Base-by-base conservation (phyloP, 2,113 vertebrate genomes). In the Myiagra hebetior region DNA sequence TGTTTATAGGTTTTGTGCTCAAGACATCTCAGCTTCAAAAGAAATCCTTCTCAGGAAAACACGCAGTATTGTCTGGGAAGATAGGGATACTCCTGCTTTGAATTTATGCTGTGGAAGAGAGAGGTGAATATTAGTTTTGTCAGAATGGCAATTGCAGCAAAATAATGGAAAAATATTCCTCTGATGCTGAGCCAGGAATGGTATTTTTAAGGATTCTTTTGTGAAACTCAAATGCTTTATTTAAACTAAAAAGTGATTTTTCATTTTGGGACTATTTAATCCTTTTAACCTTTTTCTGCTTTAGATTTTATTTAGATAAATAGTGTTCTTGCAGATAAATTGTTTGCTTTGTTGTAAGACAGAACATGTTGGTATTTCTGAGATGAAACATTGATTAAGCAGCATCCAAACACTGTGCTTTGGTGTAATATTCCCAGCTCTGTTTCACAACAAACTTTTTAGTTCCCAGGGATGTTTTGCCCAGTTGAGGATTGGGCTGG, bases 21-120 rank as follows among this genome's bases (percentile, higher is more conserved):
- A 68, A 89, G 83, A 93, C 69, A 50, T 47, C 56, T 75, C 86
- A 70, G 3, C 52, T 86, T 91, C 60, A 85, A 75, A 89, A 92
- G 55, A 75, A 88, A 93, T 92, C 76, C 50, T 87, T 95, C 55
- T 93, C 60, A 85, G 44, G 41, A 83, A 92, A 68, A 80, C 73
- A 60, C 0, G 0, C 12, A 49, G 28, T 35, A 87, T 92, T 91
- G 60, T 94, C 73, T 93, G 52, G 39, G 69, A 87, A 89, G 69
- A 72, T 23, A 69, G 73, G 49, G 62, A 49, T 86, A 47, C 49
- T 94, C 26, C 64, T 72, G 47, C 88, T 94, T 93, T 90, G 67
- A 94, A 78, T 89, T 56, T 72, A 11, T 39, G 26, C 73, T 73
- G 30, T 67, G 47, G 26, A 87, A 93, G 74, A 57, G 37, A 79